Evolutionary conservation across 2,888 invertebrate species (phyloP), one percentile per base, ranked within the genome.

Genomic region (Coleophora deauratella): DNA sequence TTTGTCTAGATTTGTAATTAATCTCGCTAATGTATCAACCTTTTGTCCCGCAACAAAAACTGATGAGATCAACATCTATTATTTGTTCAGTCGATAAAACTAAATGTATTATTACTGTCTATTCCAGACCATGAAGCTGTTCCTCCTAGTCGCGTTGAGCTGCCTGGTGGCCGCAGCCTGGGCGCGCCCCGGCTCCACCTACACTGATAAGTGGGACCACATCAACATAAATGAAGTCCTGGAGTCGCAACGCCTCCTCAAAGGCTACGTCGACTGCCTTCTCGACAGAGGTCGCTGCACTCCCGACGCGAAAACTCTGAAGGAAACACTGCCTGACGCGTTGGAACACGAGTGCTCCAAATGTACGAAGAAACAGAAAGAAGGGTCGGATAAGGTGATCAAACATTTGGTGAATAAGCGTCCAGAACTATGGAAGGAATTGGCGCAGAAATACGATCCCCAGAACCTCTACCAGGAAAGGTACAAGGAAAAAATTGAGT

Each of bases 371-470:
- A 88, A 87, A 87, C 86, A 86, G 45, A 82, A 81, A 47, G 42
- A 50, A 1, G 62, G 73, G 1, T 71, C 91, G 40, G 91, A 91
- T 53, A 91, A 90, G 66, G 90, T 93, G 1, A 87, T 93, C 45
- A 87, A 85, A 33, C 88, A 81, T 64, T 76, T 94, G 44, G 88
- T 92, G 31, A 90, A 93, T 53, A 88, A 92, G 46, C 90, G 90
- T 47, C 88, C 89, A 0, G 87, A 89, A 0, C 69, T 89, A 57
- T 94, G 92, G 91, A 88, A 89, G 42, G 81, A 89, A 41, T 73
- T 94, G 10, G 76, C 91, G 35, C 75, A 68, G 13, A 93, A 91
- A 66, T 94, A 90, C 64, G 94, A 94, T 64, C 91, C 92, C 3
- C 72, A 90, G 0, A 88, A 91, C 41, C 67, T 86, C 41, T 94